Base-by-base conservation (phyloP, 2,113 vertebrate genomes). In the Heptranchias perlo region DNA sequence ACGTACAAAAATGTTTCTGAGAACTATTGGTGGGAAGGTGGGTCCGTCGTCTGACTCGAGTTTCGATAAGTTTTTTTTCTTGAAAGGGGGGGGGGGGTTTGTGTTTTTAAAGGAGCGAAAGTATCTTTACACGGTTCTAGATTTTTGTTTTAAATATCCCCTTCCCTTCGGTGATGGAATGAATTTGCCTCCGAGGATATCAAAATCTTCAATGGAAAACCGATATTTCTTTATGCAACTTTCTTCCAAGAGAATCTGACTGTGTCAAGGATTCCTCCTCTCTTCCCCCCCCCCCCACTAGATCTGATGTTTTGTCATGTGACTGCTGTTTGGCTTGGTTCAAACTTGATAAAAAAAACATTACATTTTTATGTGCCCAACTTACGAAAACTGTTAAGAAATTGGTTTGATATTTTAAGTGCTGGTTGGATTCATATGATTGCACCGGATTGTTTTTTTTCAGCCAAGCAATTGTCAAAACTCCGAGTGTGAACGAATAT, bases 1-100 rank as follows among this genome's bases (percentile, higher is more conserved):
- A 98, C 98, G 3, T 98, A 98, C 96, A 98, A 97, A 97, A 97
- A 97, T 14, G 98, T 98, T 96, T 98, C 98, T 35, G 98, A 98
- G 61, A 98, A 98, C 97, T 98, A 98, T 97, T 98, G 98, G 98
- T 98, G 98, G 98, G 98, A 98, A 54, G 98, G 98, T 98, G 97
- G 14, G 96, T 86, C 54, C 44, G 52, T 82, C 52, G n/a, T 47
- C 44, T 54, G 52, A 21, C 78, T 82, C 39, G 14, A 82, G 31
- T 76, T n/a, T 13, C 69, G 31, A 39, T 14, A n/a, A 39, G n/a
- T 39, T 39, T 5, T 14, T 2, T 14, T 4, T 8, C 13, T 14
- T n/a, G 31, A 11, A 10, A 31, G 10, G 31, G 31, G 28, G 67
- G 67, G 25, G 31, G 31, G 7, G 11, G 28, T 0, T 8, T 58